Conservation (phyloP, 1,140 invertebrate species). For the Stegodyphus dumicola region DNA sequence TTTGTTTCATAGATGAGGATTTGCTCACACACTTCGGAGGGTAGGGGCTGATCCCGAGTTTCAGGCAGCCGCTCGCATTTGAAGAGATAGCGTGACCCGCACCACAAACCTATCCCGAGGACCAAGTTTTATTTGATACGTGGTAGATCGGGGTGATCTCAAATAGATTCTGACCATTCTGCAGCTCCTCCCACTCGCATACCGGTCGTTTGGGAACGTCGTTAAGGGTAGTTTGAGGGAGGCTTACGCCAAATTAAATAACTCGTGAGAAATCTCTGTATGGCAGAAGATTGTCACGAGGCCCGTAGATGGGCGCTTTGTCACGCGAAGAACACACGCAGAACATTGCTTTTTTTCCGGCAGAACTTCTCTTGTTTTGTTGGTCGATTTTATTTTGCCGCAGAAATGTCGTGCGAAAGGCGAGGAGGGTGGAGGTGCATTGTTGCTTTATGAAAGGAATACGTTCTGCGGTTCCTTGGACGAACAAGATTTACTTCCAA, state of each 20-base stretch:
- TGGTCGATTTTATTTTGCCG: background rate
- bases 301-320: conserved; percentile 21
- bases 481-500: no score
- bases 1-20: no score
- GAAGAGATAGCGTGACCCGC: background rate
- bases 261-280: conserved; percentile 53
- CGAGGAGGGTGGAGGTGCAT: background rate
- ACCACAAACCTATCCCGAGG: background rate
- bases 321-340: conserved; percentile 38
- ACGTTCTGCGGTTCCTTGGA: no score
- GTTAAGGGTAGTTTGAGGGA: conserved; percentile 40
- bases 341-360: background rate
- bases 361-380: background rate
- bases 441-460: background rate
- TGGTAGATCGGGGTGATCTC: conserved; percentile 33
- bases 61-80: background rate
- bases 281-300: conserved; percentile 45
- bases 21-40: background rate
- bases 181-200: conserved; percentile 26
- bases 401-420: background rate
- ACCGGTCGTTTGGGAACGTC: conserved; percentile 39
- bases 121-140: background rate
- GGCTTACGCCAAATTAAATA: conserved; percentile 51
- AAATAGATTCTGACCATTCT: conserved; percentile 58
- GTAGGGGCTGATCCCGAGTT: background rate